Evolutionary conservation across 2,113 vertebrate genomes (phyloP).

Genomic region (Antechinus stuartii): DNA sequence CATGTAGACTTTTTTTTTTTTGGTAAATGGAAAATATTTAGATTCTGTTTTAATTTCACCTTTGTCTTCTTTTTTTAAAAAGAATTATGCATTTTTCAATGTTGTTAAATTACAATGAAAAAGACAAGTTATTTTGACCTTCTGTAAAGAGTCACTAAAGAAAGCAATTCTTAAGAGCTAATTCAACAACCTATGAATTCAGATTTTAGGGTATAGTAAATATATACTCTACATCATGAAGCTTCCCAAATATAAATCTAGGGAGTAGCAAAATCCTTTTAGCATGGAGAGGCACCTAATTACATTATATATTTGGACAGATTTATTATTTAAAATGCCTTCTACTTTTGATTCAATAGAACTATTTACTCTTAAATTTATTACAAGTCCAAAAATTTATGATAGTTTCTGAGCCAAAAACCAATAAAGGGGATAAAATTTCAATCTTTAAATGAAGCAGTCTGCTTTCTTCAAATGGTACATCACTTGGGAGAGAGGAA

Average conservation of each 20-base stretch:
- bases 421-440: rapidly evolving
- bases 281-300: not conserved
- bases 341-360: not conserved
- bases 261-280: not conserved
- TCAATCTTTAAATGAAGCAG: not conserved
- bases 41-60: not conserved
- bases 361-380: not conserved
- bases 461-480: not conserved
- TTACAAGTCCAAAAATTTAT: not conserved
- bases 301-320: not conserved
- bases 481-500: not conserved
- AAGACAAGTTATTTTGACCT: not conserved
- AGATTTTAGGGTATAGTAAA: not conserved
- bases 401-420: not conserved
- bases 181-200: not conserved
- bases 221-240: not conserved
- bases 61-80: not conserved
- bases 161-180: not conserved
- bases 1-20: not conserved
- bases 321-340: not conserved
- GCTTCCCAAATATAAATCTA: not conserved
- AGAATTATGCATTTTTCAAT: not conserved
- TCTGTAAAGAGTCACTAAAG: not conserved
- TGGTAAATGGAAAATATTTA: not conserved
- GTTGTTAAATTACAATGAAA: not conserved